These are phyloP conservation scores for Alsophila aescularia DNA, from an alignment of 2,888 invertebrate species.

Conservation along the genomic window DNA sequence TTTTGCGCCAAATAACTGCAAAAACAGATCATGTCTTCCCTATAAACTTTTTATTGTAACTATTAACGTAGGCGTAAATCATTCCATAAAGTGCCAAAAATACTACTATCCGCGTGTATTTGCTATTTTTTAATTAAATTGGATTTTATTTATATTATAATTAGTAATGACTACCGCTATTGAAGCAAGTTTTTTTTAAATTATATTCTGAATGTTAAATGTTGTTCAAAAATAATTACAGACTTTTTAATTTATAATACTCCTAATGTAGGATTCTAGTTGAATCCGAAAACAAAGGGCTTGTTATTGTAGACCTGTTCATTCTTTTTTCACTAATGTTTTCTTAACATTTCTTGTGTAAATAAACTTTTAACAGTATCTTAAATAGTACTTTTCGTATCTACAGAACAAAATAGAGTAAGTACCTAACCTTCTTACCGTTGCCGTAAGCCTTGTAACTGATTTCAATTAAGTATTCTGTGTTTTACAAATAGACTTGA, in stretches of 20 bases:
- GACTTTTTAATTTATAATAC: not conserved
- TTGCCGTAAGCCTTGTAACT: constrained; percentile 1
- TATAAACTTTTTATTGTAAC: constrained; percentile 58
- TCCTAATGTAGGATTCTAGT: not conserved
- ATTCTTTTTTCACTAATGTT: constrained; percentile 17
- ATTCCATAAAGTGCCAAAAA: constrained; percentile 34
- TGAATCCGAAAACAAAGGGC: constrained; percentile 6
- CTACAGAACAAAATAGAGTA: constrained; percentile 1
- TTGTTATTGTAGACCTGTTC: constrained; percentile 10
- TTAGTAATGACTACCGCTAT: not conserved
- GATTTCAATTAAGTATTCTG: constrained; percentile 27
- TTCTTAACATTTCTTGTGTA: constrained; percentile 16
- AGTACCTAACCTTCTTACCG: not conserved
- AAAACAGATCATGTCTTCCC: constrained; percentile 76
- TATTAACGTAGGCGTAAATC: constrained; percentile 35
- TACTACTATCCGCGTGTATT: not conserved
- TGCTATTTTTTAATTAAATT: not conserved
- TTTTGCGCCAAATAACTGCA: constrained; percentile 58
- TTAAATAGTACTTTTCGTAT: constrained; percentile 9
- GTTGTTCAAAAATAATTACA: not conserved
- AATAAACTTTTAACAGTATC: constrained; percentile 4
- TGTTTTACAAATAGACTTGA: constrained; percentile 41
- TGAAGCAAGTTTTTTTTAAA: not conserved
- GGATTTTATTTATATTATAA: not conserved
- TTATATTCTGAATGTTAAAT: not conserved